These are phyloP conservation scores for Morelia viridis DNA, from an alignment of 2,797 vertebrate species.

Conservation along the genomic window DNA sequence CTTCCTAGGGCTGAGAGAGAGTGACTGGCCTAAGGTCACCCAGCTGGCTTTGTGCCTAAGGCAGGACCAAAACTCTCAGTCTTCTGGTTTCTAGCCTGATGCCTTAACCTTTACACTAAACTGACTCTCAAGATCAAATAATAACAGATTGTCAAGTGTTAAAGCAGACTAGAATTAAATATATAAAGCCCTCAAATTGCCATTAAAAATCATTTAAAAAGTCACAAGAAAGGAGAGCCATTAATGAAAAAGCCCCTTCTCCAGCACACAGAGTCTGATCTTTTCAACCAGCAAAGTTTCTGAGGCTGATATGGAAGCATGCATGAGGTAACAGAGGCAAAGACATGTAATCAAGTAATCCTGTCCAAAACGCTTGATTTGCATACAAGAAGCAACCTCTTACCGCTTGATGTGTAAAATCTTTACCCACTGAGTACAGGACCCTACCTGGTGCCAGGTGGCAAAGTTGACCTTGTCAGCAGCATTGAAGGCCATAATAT, in stretches of 20 bases:
- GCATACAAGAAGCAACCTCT: no score
- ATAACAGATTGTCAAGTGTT: background rate
- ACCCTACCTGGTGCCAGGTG: slow-evolving; percentile 86
- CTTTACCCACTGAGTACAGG: background rate
- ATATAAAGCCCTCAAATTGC: background rate
- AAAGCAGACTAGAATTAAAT: background rate
- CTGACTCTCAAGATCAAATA: background rate
- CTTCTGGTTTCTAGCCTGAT: background rate
- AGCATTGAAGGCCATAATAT: slow-evolving; percentile 91
- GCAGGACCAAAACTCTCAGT: background rate
- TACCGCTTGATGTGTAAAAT: background rate
- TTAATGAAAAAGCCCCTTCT: background rate
- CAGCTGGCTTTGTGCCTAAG: background rate
- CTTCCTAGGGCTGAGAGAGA: background rate
- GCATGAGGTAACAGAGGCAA: background rate
- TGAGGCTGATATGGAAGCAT: background rate
- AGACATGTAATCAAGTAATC: background rate
- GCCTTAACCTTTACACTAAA: background rate
- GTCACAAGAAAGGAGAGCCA: background rate
- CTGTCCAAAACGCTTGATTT: background rate
- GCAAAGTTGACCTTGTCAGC: slow-evolving; percentile 90
- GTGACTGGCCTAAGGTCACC: background rate
- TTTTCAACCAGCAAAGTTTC: background rate
- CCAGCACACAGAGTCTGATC: background rate
- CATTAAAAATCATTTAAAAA: background rate